Evolutionary conservation across 2,797 vertebrate species (phyloP).

Genomic region (Anguilla marmorata): DNA sequence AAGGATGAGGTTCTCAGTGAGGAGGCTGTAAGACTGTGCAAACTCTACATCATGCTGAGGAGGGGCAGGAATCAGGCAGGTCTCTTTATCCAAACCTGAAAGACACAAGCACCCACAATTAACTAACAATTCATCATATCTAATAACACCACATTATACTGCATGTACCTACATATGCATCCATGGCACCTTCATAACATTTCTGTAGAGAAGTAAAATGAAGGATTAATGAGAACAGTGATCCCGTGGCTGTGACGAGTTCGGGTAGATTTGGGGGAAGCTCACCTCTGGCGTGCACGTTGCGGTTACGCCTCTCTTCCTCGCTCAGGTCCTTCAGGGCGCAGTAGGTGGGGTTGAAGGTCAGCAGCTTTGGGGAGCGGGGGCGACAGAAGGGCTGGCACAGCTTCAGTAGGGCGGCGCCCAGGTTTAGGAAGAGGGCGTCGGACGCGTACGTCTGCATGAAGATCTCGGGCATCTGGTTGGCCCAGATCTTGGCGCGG

Average conservation of each 20-base stretch:
- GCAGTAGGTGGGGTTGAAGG: slow-evolving; percentile 95
- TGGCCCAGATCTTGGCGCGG: slow-evolving; percentile 96
- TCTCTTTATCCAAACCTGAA: slow-evolving; percentile 94
- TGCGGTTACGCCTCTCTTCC: slow-evolving; percentile 87
- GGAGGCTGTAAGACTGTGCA: slow-evolving; percentile 87
- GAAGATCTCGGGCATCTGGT: slow-evolving; percentile 98
- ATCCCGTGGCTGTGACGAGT: neutral
- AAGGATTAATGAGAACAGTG: neutral
- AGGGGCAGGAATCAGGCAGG: slow-evolving; percentile 84
- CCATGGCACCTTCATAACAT: neutral
- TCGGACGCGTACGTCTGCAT: slow-evolving; percentile 96
- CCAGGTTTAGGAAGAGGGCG: slow-evolving; percentile 94
- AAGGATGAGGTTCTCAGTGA: slow-evolving; percentile 94
- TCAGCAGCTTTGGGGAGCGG: slow-evolving; percentile 85
- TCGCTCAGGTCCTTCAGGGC: slow-evolving; percentile 89
- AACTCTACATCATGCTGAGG: slow-evolving; percentile 81
- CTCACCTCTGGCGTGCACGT: slow-evolving; percentile 91
- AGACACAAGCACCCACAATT: neutral
- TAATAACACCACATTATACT: neutral
- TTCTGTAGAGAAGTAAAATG: neutral
- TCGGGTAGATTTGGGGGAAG: neutral
- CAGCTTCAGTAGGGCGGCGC: slow-evolving; percentile 87
- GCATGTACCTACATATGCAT: neutral
- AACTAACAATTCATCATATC: neutral
- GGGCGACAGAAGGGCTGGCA: slow-evolving; percentile 98